phyloP scores from a whole-genome alignment of 2,113 vertebrate species.

The Psilopsiagon aurifrons region DNA sequence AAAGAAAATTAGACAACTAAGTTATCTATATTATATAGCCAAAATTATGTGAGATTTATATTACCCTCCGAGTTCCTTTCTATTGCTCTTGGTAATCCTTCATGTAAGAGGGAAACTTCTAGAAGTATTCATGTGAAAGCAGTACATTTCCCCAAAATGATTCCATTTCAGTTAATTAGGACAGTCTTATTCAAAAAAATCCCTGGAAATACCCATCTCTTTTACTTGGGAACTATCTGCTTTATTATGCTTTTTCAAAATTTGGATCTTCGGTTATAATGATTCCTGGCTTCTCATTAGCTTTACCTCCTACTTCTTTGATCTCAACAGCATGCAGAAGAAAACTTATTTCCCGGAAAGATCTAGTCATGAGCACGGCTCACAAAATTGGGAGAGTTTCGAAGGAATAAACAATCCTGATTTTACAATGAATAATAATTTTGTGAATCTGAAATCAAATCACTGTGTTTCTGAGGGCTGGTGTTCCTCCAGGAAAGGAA shows the following conservation, averaged over 20 bases:
- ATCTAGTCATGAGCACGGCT: not conserved
- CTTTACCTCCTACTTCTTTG: not conserved
- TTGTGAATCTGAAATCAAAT: conserved; percentile 15
- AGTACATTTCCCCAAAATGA: not conserved
- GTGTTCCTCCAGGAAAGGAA: conserved; percentile 12
- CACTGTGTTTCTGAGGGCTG: not conserved
- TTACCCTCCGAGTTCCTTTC: not conserved
- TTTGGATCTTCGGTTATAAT: not conserved
- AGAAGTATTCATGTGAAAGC: not conserved
- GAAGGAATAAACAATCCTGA: not conserved
- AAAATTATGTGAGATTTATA: not conserved
- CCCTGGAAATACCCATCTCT: not conserved
- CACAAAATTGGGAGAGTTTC: not conserved
- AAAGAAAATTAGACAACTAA: not conserved
- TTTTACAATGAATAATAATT: not conserved
- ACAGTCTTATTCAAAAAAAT: not conserved
- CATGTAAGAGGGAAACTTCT: not conserved
- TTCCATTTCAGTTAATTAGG: not conserved
- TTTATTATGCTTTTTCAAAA: not conserved
- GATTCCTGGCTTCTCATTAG: not conserved
- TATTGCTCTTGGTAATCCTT: not conserved
- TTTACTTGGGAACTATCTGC: not conserved
- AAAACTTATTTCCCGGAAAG: not conserved
- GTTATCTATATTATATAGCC: not conserved
- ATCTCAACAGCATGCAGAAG: not conserved